Base-by-base conservation (phyloP, 2,888 invertebrate species). In the Watsonalla cultraria region DNA sequence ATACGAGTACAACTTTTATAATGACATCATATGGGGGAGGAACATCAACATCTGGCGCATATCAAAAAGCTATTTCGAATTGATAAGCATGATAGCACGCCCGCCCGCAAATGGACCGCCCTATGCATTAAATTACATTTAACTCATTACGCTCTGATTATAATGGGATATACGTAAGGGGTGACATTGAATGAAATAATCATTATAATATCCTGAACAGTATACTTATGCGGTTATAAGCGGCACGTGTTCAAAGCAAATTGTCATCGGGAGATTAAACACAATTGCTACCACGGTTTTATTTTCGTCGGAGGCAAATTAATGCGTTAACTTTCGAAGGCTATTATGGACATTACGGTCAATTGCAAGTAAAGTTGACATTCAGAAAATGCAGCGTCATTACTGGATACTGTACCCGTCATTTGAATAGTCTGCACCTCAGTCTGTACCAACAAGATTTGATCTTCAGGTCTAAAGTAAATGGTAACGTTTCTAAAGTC, bases 21-120 rank as follows among this genome's bases (percentile, higher is more conserved):
- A 54, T 54, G 55, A 11, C 34, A 45, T 52, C 47, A 46, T 35
- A 57, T 53, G 63, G 73, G 76, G 78, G 76, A 74, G 72, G 74
- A 66, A 67, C 65, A 64, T 65, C 53, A 76, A 78, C 87, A 87
- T 87, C 84, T 89, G 88, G 84, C 76, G 66, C 72, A 70, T 76
- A 84, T 85, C 81, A 84, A 78, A 82, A 85, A 77, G 79, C 74
- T 78, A 82, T 86, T 83, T 77, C 69, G 75, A 80, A 73, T 62
- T 86, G 88, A 89, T 88, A 85, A 84, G 78, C 81, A 76, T 80
- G 86, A 87, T 87, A 86, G 82, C 72, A 74, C 70, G 74, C 76
- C 71, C 74, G 74, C 73, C 70, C 77, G 74, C 78, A 80, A 84
- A 85, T 82, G 80, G 79, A 79, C 80, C 81, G 85, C 85, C 82